Evolutionary conservation across 2,797 vertebrate genomes (phyloP).

Genomic region (Mallotus villosus): DNA sequence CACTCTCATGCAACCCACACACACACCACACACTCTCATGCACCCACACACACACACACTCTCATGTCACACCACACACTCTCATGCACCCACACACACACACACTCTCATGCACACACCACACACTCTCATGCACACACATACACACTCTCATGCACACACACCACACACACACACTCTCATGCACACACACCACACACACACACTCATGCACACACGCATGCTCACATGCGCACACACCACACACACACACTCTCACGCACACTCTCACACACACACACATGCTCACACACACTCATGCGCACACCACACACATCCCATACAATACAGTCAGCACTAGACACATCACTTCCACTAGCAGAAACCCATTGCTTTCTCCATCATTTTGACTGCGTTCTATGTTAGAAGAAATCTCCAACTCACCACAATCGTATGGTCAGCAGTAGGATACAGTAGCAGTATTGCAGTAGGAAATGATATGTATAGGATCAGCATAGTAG

Average conservation of each 20-base stretch:
- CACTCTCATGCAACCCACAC: conserved; percentile 6
- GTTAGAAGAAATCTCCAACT: no score
- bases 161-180: neutral
- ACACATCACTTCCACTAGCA: no score
- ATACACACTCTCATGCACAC: conserved; percentile 6
- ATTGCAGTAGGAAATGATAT: no score
- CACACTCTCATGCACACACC: conserved; percentile 27
- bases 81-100: conserved; percentile 7
- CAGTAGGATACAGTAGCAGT: no score
- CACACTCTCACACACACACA: conserved; percentile 15
- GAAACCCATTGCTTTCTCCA: no score
- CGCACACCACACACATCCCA: conserved; percentile 31
- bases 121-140: conserved; percentile 14
- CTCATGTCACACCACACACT: conserved; percentile 20
- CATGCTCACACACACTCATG: conserved; percentile 24
- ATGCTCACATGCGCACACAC: conserved; percentile 14
- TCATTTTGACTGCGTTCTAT: no score
- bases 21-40: conserved; percentile 13
- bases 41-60: conserved; percentile 19
- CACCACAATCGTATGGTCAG: no score
- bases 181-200: conserved; percentile 24
- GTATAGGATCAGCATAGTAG: no score
- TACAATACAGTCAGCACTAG: conserved; percentile 24
- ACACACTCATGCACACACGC: conserved; percentile 16
- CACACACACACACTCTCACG: conserved; percentile 16